phyloP scores from a whole-genome alignment of 2,113 vertebrate genomes.

The Sylvia atricapilla region DNA sequence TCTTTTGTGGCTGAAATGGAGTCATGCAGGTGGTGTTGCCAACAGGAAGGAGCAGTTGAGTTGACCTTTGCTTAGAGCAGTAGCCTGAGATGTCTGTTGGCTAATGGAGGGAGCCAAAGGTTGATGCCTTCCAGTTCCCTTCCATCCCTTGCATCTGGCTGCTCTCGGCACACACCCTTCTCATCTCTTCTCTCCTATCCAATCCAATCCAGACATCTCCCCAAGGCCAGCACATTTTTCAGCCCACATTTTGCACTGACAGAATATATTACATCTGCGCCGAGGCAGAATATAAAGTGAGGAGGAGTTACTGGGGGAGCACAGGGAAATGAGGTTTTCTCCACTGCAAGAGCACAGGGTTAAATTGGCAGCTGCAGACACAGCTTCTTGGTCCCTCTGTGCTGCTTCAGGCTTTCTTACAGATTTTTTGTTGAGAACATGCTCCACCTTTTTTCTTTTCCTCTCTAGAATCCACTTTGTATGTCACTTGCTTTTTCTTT shows the following conservation, averaged over 20 bases:
- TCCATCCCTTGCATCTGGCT: not conserved
- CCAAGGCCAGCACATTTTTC: conserved; percentile 15
- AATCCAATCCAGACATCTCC: not conserved
- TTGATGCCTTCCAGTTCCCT: not conserved
- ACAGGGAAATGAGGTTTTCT: conserved; percentile 16
- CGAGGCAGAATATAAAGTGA: not conserved
- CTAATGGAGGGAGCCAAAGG: not conserved
- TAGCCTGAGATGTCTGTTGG: not conserved
- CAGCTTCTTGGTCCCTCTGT: not conserved
- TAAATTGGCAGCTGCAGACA: not conserved
- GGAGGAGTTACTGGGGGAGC: not conserved
- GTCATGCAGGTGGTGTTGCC: not conserved
- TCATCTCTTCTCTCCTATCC: not conserved
- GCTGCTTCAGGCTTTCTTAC: not conserved
- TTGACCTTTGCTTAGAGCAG: not conserved
- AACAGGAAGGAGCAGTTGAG: not conserved
- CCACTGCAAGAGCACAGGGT: not conserved
- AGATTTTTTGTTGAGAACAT: not conserved
- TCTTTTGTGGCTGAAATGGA: not conserved
- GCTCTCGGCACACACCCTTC: accelerated
- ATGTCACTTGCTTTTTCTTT: not conserved
- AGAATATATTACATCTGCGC: conserved; percentile 20
- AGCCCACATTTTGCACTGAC: conserved; percentile 26
- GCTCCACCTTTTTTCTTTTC: not conserved
- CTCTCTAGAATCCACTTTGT: conserved; percentile 32